Percentiles rank a stretch among this genome's conserved stretches.
phyloP scores from a whole-genome alignment of 2,113 vertebrate genomes.

The Monopterus albus region DNA sequence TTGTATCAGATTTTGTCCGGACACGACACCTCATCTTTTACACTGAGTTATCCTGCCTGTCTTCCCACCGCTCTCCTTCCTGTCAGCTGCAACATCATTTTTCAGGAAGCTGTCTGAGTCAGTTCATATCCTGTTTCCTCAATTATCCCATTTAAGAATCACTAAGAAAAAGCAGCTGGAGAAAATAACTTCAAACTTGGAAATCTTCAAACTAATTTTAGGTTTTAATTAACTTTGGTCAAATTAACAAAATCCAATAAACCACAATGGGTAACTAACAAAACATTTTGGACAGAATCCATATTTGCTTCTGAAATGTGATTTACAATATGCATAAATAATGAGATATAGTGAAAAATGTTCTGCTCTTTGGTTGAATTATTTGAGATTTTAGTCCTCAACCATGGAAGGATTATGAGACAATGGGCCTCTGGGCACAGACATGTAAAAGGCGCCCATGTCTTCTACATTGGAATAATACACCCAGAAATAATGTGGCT shows the following conservation, averaged over 20 bases:
- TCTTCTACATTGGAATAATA: too few species aligned
- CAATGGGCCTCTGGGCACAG: too few species aligned
- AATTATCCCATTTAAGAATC: slow-evolving; percentile 13
- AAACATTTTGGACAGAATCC: background rate
- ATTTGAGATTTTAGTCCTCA: background rate
- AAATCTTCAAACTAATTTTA: too few species aligned
- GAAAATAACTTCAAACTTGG: background rate
- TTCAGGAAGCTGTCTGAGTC: slow-evolving; percentile 14
- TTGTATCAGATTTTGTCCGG: background rate
- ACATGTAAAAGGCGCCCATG: too few species aligned
- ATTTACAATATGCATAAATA: background rate
- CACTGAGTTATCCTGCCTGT: background rate
- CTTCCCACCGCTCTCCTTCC: background rate
- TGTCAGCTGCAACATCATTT: slow-evolving; percentile 30
- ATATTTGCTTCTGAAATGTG: background rate
- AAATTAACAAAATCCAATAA: background rate
- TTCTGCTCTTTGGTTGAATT: background rate
- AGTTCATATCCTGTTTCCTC: slow-evolving; percentile 28
- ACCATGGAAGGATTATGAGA: too few species aligned
- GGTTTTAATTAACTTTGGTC: too few species aligned
- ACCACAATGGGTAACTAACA: background rate
- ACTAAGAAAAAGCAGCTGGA: background rate
- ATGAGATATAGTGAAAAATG: background rate
- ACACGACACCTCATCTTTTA: background rate
- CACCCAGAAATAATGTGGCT: too few species aligned